Evolutionary conservation across 2,797 vertebrate species (phyloP), one percentile per base, ranked within the genome.

Genomic region (Babyrousa celebensis): DNA sequence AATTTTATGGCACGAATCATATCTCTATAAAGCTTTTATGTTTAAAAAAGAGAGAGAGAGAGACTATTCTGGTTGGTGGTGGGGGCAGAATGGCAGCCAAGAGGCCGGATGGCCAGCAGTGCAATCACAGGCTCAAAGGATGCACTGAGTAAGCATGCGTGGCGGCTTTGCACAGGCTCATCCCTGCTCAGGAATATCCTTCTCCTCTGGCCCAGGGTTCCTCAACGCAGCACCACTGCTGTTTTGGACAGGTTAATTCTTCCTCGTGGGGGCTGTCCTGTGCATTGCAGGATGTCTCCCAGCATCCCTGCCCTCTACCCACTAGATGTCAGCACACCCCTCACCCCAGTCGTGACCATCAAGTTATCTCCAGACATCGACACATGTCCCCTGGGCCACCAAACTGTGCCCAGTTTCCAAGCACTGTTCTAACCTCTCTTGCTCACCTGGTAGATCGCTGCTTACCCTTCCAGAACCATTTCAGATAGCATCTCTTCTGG

Each of bases 61-160:
- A 96, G 72, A 48, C 3, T 15, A 29, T 1, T 11, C 58, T 40
- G n/a, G 43, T 68, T 60, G 60, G 91, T 89, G 16, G 15, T 29
- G 40, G 83, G 58, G 27, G 5, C 60, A 25, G 36, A 91, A 14
- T 2, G 36, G n/a, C 67, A 60, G 74, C 29, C 32, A 25, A 63
- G 12, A 60, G 60, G 52, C 9, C 85, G 36, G 67, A 27, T 11
- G 4, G 54, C 65, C 77, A 60, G 15, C 0, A 25, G 20, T 5
- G 12, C 36, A 1, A 0, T 20, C n/a, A 4, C 32, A 6, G 77
- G 74, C 8, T 78, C 29, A 2, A 18, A 29, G 70, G 0, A 21
- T 43, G 5, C 60, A 0, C 32, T 4, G 1, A 0, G 54, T 1
- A 4, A 54, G 3, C 1, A 23, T 12, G 16, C 4, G 23, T 1